Evolutionary conservation across 2,888 invertebrate species (phyloP), one percentile per base, ranked within the genome.

Genomic region (Ophion obscuratus): DNA sequence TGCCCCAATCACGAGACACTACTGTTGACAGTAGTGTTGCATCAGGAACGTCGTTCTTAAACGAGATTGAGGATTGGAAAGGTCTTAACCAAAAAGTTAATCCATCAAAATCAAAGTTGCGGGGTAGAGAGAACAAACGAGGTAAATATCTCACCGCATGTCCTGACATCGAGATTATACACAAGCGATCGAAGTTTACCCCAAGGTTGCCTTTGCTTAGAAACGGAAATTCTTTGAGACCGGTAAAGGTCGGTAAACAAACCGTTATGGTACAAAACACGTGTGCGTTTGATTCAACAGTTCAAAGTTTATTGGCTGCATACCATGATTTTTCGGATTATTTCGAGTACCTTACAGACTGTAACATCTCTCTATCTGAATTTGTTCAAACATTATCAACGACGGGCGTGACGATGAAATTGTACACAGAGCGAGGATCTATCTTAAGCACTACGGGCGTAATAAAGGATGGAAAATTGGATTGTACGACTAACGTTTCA

Each of bases 181-280:
- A 68, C 24, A 59, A 83, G 24, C 66, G 61, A 9, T 81, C 78
- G 11, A 85, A 73, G 78, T 64, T 87, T 27, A 31, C 44, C 9
- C 4, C 68, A 61, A 66, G 31, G 5, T 67, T 87, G 64, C 76
- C 81, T 10, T 17, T 85, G 20, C 44, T 87, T 73, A 77, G 14
- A 11, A 87, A 86, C 31, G 87, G 79, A 14, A 85, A 77, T 74
- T 27, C 53, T 10, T 81, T 83, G 47, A 62, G 62, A 36, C 83
- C 83, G 7, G 36, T 75, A 17, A 78, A 83, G 47, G 73, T 76
- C 6, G 75, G 62, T 5, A 71, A 61, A 40, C 53, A 61, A 10
- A 11, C 57, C 24, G 59, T 86, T 9, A 31, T 17, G 2, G 57
- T 87, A 7, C 17, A 20, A 7, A 80, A 87, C 59, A 86, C 87